Base-by-base conservation (phyloP, 2,888 invertebrate species). In the Hemaris fuciformis region DNA sequence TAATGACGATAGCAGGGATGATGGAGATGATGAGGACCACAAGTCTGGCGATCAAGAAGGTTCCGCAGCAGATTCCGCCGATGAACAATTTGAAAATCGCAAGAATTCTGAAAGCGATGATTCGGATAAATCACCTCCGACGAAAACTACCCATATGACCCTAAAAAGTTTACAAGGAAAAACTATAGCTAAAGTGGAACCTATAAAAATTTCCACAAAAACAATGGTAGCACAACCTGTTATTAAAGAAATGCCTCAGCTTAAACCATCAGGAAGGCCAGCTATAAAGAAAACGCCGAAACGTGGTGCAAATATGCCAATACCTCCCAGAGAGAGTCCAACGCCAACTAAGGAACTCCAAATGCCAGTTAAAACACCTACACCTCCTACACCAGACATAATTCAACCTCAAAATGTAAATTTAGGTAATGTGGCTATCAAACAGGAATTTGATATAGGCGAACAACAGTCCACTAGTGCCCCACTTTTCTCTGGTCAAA, bases 211-310 rank as follows among this genome's bases (percentile, higher is more conserved):
- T 38, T 67, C 76, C 3, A 63, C 69, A 10, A 69, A 78, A 68
- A 67, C 73, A 1, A 69, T 74, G 22, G n/a, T n/a, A n/a, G 13
- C 41, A 22, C 34, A n/a, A n/a, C 67, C 76, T 3, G 64, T 69
- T 8, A 68, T 73, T 7, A 79, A 76, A 63, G 79, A 81, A 15
- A 66, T 66, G 18, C 70, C 69, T 31, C 70, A 75, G 57, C 66
- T 66, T 0, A 83, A 81, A 62, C 80, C 76, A 13, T 68, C 73
- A 13, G 81, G 76, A 3, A 77, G 90, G 64, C 90, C 90, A 1
- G 81, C 81, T 25, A 73, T 93, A 22, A 92, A 93, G 67, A 89
- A 91, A 71, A 91, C 92, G 15, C 91, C 91, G 10, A 91, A 86
- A 75, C 83, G 88, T 74, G 85, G 78, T 25, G 75, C 80, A 1